phyloP scores from a whole-genome alignment of 2,113 vertebrate genomes.

The Eidolon helvum region DNA sequence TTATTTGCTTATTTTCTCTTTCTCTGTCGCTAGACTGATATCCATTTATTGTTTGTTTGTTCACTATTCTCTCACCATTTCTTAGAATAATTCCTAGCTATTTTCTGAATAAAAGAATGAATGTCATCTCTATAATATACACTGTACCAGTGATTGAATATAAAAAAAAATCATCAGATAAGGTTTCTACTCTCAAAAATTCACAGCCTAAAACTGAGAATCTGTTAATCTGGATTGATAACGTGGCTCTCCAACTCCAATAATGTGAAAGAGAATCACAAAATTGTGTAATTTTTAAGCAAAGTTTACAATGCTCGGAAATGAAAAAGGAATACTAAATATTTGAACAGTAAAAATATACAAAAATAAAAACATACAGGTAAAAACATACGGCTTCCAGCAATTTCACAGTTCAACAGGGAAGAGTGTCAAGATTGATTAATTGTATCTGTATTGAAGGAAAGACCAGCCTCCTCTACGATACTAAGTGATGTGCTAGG shows the following conservation, averaged over 20 bases:
- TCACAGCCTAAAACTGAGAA: not conserved
- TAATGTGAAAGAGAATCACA: not conserved
- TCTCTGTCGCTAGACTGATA: not conserved
- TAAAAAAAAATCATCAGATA: not conserved
- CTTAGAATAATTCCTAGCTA: not conserved
- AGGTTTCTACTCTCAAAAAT: not conserved
- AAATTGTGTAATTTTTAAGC: not conserved
- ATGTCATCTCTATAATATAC: fast-evolving
- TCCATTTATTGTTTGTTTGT: not conserved
- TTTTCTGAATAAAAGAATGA: not conserved
- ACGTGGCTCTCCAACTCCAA: not conserved
- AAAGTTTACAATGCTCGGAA: not conserved
- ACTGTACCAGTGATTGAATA: not conserved
- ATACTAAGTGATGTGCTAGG: not conserved
- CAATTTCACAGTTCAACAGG: not conserved
- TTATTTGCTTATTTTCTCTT: not conserved
- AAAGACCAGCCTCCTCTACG: not conserved
- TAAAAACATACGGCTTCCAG: too few species aligned
- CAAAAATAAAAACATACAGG: too few species aligned
- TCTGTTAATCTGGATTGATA: not conserved
- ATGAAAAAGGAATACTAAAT: not conserved
- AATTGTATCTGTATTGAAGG: not conserved
- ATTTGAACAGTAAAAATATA: not conserved
- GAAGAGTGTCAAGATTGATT: not conserved
- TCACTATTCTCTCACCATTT: not conserved